Evolutionary conservation across 2,797 vertebrate species (phyloP).

Genomic region (Clamator glandarius): DNA sequence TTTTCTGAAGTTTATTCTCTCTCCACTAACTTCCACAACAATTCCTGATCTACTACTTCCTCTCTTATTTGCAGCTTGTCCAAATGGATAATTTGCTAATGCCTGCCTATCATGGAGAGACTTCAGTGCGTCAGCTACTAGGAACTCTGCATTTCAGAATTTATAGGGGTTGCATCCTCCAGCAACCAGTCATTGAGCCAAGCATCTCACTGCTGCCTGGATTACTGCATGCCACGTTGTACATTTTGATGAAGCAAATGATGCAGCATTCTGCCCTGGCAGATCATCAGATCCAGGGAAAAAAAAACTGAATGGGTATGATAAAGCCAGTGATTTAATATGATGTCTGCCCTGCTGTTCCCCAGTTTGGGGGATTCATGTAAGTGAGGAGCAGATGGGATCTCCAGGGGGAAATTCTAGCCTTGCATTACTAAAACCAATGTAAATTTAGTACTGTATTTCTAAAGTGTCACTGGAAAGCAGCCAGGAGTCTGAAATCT

Average conservation of each 20-base stretch:
- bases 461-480: conserved; percentile 49
- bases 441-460: conserved; percentile 63
- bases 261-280: conserved; percentile 51
- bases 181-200: neutral
- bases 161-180: neutral
- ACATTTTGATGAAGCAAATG: conserved; percentile 42
- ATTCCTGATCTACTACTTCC: neutral
- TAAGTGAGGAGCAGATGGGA: conserved; percentile 67
- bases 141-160: neutral
- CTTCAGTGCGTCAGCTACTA: neutral
- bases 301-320: conserved; percentile 59
- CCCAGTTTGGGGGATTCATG: conserved; percentile 63
- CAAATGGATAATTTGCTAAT: neutral
- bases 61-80: neutral
- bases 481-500: conserved; percentile 45
- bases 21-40: neutral
- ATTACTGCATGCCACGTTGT: neutral
- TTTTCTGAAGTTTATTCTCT: neutral
- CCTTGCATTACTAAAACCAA: conserved; percentile 44
- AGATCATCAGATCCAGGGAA: conserved; percentile 37
- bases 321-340: conserved; percentile 69
- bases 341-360: conserved; percentile 54
- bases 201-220: neutral
- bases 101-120: neutral
- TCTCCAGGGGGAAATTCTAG: conserved; percentile 58